Conservation (phyloP, 2,888 invertebrate species). For the Andrena hattorfiana region DNA sequence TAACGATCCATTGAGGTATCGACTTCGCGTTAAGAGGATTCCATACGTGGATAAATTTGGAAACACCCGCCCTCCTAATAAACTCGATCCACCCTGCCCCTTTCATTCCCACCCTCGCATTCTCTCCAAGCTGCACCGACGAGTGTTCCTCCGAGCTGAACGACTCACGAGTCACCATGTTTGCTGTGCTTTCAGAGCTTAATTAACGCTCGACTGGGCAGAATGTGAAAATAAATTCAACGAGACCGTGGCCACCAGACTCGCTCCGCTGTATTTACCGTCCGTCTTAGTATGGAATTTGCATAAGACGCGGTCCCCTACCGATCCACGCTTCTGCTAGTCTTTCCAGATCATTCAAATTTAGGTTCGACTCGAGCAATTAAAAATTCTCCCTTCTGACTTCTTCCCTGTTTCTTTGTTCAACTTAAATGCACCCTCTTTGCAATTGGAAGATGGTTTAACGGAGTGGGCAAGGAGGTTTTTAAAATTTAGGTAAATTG, state of each 20-base stretch:
- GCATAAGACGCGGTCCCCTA: conserved; percentile 27
- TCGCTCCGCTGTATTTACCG: conserved; percentile 36
- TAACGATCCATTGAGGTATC: background rate
- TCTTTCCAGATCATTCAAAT: conserved; percentile 21
- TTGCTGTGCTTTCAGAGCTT: conserved; percentile 64
- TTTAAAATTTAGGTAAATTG: too few species aligned
- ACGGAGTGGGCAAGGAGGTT: too few species aligned
- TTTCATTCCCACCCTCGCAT: conserved; percentile 15
- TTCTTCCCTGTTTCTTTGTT: background rate
- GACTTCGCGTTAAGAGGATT: background rate
- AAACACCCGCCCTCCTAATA: conserved; percentile 10
- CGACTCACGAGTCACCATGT: conserved; percentile 42
- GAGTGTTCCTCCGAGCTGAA: conserved; percentile 14
- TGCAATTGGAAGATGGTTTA: too few species aligned
- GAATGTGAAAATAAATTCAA: conserved; percentile 61
- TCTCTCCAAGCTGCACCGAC: background rate
- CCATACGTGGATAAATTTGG: conserved; percentile 24
- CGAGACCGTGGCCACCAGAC: conserved; percentile 38
- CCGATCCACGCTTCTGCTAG: background rate
- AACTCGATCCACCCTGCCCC: conserved; percentile 23
- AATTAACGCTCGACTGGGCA: conserved; percentile 60
- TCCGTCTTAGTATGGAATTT: conserved; percentile 43
- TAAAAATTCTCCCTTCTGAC: background rate
- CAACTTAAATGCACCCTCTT: too few species aligned
- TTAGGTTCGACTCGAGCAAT: conserved; percentile 8